A percentile compares a stretch with the other conserved stretches of the same genome.
Conservation (phyloP, 2,113 vertebrate genomes). For the Pelodiscus sinensis region DNA sequence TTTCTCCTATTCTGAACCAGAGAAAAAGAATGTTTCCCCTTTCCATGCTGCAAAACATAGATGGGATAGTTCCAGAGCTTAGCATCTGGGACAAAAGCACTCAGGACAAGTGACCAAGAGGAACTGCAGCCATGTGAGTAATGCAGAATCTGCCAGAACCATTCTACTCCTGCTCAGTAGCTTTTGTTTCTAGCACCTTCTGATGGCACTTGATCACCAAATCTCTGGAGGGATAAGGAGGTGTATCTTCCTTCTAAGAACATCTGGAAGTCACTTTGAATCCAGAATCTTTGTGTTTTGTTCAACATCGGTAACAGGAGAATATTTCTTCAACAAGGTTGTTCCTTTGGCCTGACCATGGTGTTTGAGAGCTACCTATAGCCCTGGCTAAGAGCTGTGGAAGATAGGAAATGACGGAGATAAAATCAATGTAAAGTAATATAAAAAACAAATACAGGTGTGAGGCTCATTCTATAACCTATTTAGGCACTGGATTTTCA, state of each 20-base stretch:
- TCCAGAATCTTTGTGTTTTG: neutral
- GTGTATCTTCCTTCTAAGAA: neutral
- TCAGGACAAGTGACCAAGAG: neutral
- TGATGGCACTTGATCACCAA: neutral
- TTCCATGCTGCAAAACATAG: neutral
- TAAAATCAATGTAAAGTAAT: conserved; percentile 13
- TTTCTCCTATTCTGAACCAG: neutral
- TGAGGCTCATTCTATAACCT: neutral
- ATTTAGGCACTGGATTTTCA: neutral
- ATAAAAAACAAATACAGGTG: neutral
- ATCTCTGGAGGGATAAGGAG: neutral
- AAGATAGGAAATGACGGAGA: neutral
- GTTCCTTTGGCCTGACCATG: accelerated
- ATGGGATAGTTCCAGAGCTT: neutral
- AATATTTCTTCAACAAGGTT: neutral
- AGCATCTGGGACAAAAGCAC: neutral
- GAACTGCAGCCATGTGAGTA: neutral
- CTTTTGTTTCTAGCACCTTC: neutral
- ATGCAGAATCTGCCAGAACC: neutral
- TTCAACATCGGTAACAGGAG: neutral
- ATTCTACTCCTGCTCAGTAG: neutral
- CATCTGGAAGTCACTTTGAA: neutral
- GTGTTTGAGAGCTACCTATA: neutral
- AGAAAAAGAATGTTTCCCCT: neutral
- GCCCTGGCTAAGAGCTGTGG: accelerated